Percentiles rank a stretch among this genome's conserved stretches.
Conservation (phyloP, 2,113 vertebrate species). For the Pheucticus melanocephalus region DNA sequence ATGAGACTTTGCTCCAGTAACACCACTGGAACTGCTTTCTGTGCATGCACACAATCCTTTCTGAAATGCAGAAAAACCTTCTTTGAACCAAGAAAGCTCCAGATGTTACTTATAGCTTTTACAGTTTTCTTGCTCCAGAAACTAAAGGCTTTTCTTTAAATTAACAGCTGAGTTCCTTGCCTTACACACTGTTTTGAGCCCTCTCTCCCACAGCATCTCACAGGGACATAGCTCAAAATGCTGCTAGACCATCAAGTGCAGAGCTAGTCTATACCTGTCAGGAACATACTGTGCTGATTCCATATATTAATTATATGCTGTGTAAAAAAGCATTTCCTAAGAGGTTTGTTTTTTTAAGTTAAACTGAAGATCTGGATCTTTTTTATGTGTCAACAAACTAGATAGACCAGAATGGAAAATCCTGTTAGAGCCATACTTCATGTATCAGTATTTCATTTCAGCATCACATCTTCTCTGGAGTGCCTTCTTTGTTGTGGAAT, state of each 20-base stretch:
- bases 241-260: background rate
- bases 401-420: background rate
- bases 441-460: background rate
- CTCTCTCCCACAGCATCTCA: background rate
- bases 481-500: background rate
- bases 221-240: background rate
- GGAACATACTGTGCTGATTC: background rate
- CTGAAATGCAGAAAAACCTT: background rate
- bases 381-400: background rate
- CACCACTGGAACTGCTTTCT: background rate
- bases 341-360: background rate
- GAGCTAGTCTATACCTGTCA: conserved; percentile 5
- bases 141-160: background rate
- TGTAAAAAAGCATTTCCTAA: conserved; percentile 24
- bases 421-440: background rate
- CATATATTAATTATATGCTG: background rate
- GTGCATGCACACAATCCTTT: background rate
- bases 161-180: background rate
- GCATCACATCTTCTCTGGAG: background rate
- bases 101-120: background rate
- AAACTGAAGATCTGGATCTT: background rate
- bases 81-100: background rate
- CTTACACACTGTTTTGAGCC: background rate
- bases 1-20: background rate
- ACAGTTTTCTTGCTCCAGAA: background rate